A percentile compares a stretch with the other conserved stretches of the same genome.
These are phyloP conservation scores for Hyperoplus lanceolatus DNA, from an alignment of 2,797 vertebrate genomes.

Conservation along the genomic window DNA sequence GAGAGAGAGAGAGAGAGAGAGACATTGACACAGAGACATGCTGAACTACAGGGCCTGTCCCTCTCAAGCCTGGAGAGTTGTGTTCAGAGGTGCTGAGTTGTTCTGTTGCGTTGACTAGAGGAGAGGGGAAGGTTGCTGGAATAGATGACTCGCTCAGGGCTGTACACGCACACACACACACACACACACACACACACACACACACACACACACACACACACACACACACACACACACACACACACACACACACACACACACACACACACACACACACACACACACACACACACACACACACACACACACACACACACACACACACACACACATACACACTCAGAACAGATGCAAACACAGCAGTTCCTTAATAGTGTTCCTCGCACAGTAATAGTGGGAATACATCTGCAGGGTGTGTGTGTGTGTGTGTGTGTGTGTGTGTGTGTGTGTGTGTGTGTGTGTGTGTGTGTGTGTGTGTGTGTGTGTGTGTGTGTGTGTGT, in stretches of 20 bases:
- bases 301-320: too few species aligned
- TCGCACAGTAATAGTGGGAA: constrained; percentile 78
- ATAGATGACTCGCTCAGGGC: constrained; percentile 84
- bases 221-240: too few species aligned
- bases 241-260: too few species aligned
- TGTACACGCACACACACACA: constrained; percentile 80
- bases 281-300: too few species aligned
- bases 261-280: too few species aligned
- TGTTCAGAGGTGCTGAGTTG: constrained; percentile 67
- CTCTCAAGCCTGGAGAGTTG: constrained; percentile 61
- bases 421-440: constrained; percentile 48
- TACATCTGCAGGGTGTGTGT: constrained; percentile 76
- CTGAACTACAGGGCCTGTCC: constrained; percentile 59
- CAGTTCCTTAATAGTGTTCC: constrained; percentile 84
- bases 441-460: constrained; percentile 24
- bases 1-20: constrained; percentile 43
- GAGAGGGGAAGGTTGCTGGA: constrained; percentile 78
- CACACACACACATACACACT: constrained; percentile 43
- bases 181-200: constrained; percentile 81
- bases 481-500: constrained; percentile 47
- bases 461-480: constrained; percentile 36
- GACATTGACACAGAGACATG: constrained; percentile 23
- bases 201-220: constrained; percentile 62
- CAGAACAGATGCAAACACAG: constrained; percentile 82
- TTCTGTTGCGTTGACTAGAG: constrained; percentile 70